A percentile compares a stretch with the other conserved stretches of the same genome.
Evolutionary conservation across 1,140 invertebrate genomes (phyloP).

Genomic region (Anastrepha ludens): DNA sequence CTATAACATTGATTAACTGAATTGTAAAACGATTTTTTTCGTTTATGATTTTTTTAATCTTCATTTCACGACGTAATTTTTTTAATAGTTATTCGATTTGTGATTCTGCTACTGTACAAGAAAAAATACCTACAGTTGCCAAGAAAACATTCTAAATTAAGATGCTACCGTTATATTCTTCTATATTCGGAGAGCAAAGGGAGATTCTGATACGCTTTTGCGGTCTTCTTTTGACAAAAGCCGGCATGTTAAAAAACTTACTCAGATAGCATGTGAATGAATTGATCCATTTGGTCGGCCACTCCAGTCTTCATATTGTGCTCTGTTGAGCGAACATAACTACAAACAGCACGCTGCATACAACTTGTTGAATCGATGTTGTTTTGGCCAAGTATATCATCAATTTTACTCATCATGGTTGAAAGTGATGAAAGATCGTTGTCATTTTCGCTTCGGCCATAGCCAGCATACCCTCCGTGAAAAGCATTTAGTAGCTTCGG

Average conservation of each 20-base stretch:
- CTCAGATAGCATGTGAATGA: slow-evolving; percentile 80
- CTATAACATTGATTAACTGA: too few species aligned
- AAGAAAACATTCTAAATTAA: too few species aligned
- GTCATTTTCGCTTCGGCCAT: slow-evolving; percentile 83
- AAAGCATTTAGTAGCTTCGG: slow-evolving; percentile 85
- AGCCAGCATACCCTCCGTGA: slow-evolving; percentile 81
- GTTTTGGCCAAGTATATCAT: slow-evolving; percentile 82
- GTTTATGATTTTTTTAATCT: too few species aligned
- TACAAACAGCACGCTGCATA: slow-evolving; percentile 85
- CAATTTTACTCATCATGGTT: slow-evolving; percentile 82
- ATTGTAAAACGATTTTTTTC: too few species aligned
- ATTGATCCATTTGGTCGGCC: slow-evolving; percentile 80
- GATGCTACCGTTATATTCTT: too few species aligned
- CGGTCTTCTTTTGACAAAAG: too few species aligned
- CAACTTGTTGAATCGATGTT: slow-evolving; percentile 87
- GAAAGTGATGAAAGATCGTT: slow-evolving; percentile 78
- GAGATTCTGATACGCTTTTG: too few species aligned
- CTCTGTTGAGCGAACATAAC: slow-evolving; percentile 82
- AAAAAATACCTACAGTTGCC: too few species aligned
- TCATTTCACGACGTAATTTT: too few species aligned
- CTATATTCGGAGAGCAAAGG: too few species aligned
- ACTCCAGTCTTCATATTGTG: slow-evolving; percentile 79
- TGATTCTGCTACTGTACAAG: too few species aligned
- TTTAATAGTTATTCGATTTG: too few species aligned
- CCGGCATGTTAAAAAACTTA: slow-evolving; percentile 69